These are phyloP conservation scores for Umimayanthus kanabou DNA, from an alignment of 92 coral and sea anemone genomes.

Conservation along the genomic window DNA sequence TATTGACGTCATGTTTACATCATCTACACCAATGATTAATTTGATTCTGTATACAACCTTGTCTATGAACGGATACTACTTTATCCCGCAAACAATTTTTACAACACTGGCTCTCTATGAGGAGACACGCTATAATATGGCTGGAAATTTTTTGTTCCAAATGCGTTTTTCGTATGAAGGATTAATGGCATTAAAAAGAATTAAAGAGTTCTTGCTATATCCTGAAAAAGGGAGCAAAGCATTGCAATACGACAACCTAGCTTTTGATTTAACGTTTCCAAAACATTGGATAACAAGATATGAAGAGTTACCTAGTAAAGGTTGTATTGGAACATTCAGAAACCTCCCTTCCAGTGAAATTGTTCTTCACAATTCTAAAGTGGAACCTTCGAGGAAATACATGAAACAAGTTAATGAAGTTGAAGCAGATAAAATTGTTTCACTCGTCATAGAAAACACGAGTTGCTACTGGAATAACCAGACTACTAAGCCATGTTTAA, in stretches of 20 bases:
- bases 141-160: not conserved
- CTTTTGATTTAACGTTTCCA: not conserved
- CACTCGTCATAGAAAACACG: not conserved
- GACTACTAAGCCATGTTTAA: not conserved
- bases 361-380: not conserved
- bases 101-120: slow-evolving; percentile 16
- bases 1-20: not conserved
- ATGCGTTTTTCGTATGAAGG: not conserved
- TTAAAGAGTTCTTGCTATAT: not conserved
- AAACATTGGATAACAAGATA: too few relatives aligned
- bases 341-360: not conserved
- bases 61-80: not conserved
- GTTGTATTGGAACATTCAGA: slow-evolving; percentile 4
- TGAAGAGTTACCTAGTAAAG: not conserved
- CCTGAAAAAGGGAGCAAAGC: slow-evolving; percentile 12
- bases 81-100: slow-evolving; percentile 16
- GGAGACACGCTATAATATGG: not conserved
- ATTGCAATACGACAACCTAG: not conserved
- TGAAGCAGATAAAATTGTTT: not conserved
- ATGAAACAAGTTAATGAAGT: too few relatives aligned
- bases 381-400: not conserved
- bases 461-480: slow-evolving; percentile 21
- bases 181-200: slow-evolving; percentile 11
- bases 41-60: slow-evolving; percentile 14
- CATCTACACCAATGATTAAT: not conserved